Conservation (phyloP, 2,797 vertebrate species). For the Chelmon rostratus region DNA sequence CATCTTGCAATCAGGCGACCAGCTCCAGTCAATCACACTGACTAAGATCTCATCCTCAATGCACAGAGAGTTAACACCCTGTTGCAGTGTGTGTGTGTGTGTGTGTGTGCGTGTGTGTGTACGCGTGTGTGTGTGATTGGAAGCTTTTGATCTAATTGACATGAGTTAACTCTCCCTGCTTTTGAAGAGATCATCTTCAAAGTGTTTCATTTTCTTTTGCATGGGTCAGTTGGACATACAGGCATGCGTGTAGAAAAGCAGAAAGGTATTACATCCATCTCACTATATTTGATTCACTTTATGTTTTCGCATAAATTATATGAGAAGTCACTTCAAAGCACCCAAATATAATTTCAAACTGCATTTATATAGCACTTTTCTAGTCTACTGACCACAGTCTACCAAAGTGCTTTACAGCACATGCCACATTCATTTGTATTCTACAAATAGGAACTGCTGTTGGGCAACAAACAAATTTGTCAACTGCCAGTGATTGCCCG, state of each 20-base stretch:
- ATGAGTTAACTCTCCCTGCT: conserved; percentile 30
- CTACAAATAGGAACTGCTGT: conserved; percentile 16
- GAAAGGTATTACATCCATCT: neutral
- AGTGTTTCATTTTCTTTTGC: conserved; percentile 25
- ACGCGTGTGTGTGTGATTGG: neutral
- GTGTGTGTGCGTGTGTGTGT: neutral
- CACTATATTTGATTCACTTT: neutral
- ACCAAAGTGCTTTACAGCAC: no score
- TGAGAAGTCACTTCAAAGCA: neutral
- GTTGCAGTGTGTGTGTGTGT: conserved; percentile 4
- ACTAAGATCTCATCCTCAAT: conserved; percentile 49
- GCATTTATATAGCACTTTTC: no score
- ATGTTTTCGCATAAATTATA: neutral
- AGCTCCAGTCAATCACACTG: conserved; percentile 58
- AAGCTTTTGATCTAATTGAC: conserved; percentile 50
- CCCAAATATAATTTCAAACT: neutral
- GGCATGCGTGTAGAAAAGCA: neutral
- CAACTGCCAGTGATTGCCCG: neutral
- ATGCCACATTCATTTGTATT: no score
- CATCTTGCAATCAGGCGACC: conserved; percentile 63
- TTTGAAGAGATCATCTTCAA: conserved; percentile 43
- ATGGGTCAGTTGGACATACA: conserved; percentile 1
- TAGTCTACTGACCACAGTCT: no score
- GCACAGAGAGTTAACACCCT: conserved; percentile 39
- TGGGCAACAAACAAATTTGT: neutral